Percentiles rank a stretch among this genome's conserved stretches.
phyloP scores from a whole-genome alignment of 2,113 vertebrate species.

The Micronisus gabar region DNA sequence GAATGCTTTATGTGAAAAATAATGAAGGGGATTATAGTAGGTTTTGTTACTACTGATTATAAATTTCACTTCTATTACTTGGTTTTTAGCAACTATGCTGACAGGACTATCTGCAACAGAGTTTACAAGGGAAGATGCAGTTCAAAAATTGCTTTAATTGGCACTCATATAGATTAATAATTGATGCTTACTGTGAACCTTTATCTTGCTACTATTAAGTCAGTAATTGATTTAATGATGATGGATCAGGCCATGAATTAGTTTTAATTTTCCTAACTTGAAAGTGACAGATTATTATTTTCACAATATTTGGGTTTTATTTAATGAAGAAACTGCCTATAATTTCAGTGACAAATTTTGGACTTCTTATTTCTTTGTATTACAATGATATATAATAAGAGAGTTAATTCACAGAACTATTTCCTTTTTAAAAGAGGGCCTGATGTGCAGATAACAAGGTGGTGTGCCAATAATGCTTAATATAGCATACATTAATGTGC shows the following conservation, averaged over 20 bases:
- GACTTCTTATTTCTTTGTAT: neutral
- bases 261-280: neutral
- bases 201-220: neutral
- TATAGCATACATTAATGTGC: neutral
- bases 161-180: neutral
- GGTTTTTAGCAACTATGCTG: conserved; percentile 25
- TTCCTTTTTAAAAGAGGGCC: neutral
- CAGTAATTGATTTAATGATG: neutral
- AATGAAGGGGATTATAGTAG: conserved; percentile 17
- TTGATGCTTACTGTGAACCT: neutral
- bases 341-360: neutral
- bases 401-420: neutral
- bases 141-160: conserved; percentile 3
- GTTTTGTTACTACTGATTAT: neutral
- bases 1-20: conserved; percentile 4
- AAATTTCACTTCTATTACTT: neutral
- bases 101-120: neutral
- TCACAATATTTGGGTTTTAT: neutral
- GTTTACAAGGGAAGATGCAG: neutral
- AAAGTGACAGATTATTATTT: neutral
- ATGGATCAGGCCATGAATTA: neutral
- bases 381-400: neutral
- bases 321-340: conserved; percentile 18
- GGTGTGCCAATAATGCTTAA: neutral
- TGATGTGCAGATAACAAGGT: neutral